Evolutionary conservation across 2,888 invertebrate species (phyloP), one percentile per base, ranked within the genome.

Genomic region (Drosophila anomelani): DNA sequence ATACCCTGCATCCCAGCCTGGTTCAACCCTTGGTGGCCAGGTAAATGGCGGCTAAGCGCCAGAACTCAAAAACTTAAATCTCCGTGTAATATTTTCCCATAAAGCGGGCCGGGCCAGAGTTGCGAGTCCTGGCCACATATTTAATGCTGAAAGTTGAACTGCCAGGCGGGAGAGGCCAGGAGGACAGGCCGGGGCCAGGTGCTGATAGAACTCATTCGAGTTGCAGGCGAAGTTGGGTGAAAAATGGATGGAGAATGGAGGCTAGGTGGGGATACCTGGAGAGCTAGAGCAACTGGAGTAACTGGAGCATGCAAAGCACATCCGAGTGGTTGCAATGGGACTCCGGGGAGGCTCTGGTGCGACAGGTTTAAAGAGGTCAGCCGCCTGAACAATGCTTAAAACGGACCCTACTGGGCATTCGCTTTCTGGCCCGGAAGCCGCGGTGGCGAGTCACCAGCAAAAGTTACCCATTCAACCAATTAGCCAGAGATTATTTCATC

Each of bases 241-340:
- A 47, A 38, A 47, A 38, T 61, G 54, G 43, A 53, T 46, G 55
- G 43, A 17, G 20, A 13, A 13, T 12, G 32, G 49, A 5, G n/a
- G 55, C 20, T 38, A 9, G 57, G 51, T 47, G 46, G n/a, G 26
- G 51, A 13, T 43, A 39, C 26, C 12, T 34, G 46, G 32, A 55
- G 29, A 43, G 43, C 26, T 36, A 53, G 32, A 43, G 66, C 36
- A 53, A 41, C 56, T 38, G 57, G 54, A 44, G 74, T 76, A 84
- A 84, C 77, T 88, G 83, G 84, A 84, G 84, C 84, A 84, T 84
- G 84, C 83, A 83, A 85, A 84, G 84, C 85, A 84, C 85, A 84
- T 85, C 84, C 85, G 83, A 87, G 85, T 82, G 78, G 77, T 49
- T 74, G 74, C 74, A 74, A 66, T 75, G 73, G 73, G 75, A 66